Base-by-base conservation (phyloP, 2,888 invertebrate species). In the Zeuzera pyrina region DNA sequence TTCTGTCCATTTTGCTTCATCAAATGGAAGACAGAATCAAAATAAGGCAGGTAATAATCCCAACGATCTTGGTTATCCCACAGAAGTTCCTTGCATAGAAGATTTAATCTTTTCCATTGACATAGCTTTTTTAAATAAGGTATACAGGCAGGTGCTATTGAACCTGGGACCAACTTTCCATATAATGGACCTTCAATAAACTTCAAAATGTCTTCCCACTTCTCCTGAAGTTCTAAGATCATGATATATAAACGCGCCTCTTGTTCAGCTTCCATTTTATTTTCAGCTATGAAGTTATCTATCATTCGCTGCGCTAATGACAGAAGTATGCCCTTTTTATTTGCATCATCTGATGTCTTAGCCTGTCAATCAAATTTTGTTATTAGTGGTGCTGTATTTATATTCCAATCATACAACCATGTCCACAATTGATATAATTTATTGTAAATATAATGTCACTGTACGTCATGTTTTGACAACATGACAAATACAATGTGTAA, bases 281-380 rank as follows among this genome's bases (percentile, higher is more conserved):
- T 91, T 41, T 96, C 95, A 3, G 87, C 83, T 33, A 96, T 91
- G 59, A 94, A 89, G 66, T 97, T 97, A 48, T 91, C 88, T 15
- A 97, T 90, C 98, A 98, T 97, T 64, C 94, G 87, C 67, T 97
- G 95, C 3, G 98, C 98, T 38, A 98, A 81, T 2, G 93, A 89
- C 15, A 97, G 85, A 14, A 93, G 88, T 43, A 98, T 87, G 40
- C 87, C 88, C 42, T 73, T 79, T 57, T 89, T 90, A 1, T 85
- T 78, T 4, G 69, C 64, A 47, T 88, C 86, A 3, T 77, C 76
- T 7, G 72, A 59, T 33, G 64, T 49, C 61, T 81, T 81, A 1
- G 79, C 83, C 83, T 83, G 52, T 11, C 45, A 49, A 26, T 10
- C 13, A 32, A 5, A 16, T 5, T 19, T 8, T 19, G 8, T 7